Conservation (phyloP, 2,888 invertebrate species). For the Eristalis tenax region DNA sequence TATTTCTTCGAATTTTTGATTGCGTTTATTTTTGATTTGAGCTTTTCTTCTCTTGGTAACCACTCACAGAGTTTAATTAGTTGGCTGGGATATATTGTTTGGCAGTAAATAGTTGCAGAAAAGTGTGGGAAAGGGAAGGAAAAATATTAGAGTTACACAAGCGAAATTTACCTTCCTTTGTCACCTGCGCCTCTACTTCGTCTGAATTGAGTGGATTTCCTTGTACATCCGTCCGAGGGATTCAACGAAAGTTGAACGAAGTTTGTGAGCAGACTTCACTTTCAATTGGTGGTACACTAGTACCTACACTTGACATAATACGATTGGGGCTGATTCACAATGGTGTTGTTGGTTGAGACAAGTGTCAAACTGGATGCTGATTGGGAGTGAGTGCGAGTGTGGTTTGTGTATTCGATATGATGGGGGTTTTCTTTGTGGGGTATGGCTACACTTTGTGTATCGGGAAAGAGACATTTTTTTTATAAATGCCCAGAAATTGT, state of each 20-base stretch:
- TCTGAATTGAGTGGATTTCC: constrained; percentile 71
- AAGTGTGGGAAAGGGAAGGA: constrained; percentile 8
- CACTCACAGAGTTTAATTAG: background rate
- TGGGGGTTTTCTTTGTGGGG: background rate
- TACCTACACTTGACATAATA: constrained; percentile 45
- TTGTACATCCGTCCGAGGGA: constrained; percentile 32
- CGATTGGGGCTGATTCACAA: constrained; percentile 29
- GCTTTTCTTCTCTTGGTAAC: constrained; percentile 22
- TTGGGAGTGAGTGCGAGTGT: constrained; percentile 15
- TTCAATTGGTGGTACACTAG: constrained; percentile 29
- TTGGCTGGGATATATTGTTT: background rate
- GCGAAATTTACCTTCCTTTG: constrained; percentile 74
- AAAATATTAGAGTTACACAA: constrained; percentile 59
- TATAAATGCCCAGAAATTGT: no score
- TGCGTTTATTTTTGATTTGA: constrained; percentile 6
- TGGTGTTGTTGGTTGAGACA: background rate
- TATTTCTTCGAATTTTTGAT: constrained; percentile 10
- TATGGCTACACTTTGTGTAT: background rate
- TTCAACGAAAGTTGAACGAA: constrained; percentile 54
- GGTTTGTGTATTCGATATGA: constrained; percentile 35
- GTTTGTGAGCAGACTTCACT: constrained; percentile 6
- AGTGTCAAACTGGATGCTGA: constrained; percentile 16
- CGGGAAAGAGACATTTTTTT: no score
- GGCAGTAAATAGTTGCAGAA: constrained; percentile 1
- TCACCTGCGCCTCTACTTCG: constrained; percentile 75